These are phyloP conservation scores for Parasteatoda tepidariorum DNA, from an alignment of 1,140 invertebrate genomes.

Conservation along the genomic window DNA sequence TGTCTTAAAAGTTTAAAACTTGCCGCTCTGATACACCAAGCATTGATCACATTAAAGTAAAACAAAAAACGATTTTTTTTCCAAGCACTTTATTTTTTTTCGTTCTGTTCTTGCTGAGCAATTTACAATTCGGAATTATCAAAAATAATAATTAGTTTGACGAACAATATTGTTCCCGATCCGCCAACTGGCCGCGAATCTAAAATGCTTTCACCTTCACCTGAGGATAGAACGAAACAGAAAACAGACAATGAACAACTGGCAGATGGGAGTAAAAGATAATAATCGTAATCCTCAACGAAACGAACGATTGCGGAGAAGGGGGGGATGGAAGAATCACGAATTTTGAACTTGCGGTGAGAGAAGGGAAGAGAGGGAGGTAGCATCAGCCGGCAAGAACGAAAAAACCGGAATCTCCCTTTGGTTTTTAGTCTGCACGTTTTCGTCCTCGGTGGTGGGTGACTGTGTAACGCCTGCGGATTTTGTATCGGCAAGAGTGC, in stretches of 20 bases:
- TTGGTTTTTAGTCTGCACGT: conserved; percentile 34
- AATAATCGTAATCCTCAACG: background rate
- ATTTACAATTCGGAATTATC: too few relatives aligned
- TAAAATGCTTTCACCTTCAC: background rate
- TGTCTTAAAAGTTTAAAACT: too few relatives aligned
- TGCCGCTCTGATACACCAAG: too few relatives aligned
- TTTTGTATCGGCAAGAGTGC: background rate
- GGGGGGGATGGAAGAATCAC: conserved; percentile 33
- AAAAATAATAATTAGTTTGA: too few relatives aligned
- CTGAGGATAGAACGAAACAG: conserved; percentile 7
- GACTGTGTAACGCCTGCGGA: background rate
- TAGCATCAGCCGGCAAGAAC: conserved; percentile 26
- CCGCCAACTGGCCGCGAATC: background rate
- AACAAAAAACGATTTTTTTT: too few relatives aligned
- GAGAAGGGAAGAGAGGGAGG: background rate
- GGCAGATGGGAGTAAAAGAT: background rate
- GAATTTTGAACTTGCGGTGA: conserved; percentile 27
- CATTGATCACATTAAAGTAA: too few relatives aligned
- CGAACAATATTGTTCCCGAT: background rate
- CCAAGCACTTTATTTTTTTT: too few relatives aligned
- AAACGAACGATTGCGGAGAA: background rate
- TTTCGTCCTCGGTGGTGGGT: conserved; percentile 9
- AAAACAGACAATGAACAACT: background rate
- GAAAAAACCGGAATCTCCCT: conserved; percentile 34
- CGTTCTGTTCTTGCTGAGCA: too few relatives aligned